phyloP scores from a whole-genome alignment of 2,113 vertebrate genomes.

The Neopipo cinnamomea region DNA sequence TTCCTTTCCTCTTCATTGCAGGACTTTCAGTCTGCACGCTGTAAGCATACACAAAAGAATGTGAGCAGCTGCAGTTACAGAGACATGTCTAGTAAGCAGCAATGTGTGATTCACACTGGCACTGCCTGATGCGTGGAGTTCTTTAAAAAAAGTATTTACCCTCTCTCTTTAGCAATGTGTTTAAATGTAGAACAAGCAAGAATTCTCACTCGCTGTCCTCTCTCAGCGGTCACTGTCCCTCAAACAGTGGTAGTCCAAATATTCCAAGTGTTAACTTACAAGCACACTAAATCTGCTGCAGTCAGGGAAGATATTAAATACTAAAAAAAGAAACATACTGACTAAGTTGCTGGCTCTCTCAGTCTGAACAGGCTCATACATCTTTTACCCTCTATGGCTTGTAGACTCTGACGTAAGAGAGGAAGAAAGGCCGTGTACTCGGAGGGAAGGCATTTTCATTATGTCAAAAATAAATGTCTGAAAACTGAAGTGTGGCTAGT shows the following conservation, averaged over 20 bases:
- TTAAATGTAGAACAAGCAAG: neutral
- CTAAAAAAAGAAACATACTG: neutral
- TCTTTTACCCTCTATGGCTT: neutral
- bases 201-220: neutral
- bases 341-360: neutral
- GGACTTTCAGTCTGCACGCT: neutral
- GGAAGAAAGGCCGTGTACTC: neutral
- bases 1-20: neutral
- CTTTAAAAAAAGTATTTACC: neutral
- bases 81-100: neutral
- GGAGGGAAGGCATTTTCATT: neutral
- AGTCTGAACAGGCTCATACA: neutral
- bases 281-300: neutral
- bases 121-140: neutral
- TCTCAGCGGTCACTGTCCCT: neutral
- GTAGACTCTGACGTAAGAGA: neutral
- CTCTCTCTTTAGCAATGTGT: neutral
- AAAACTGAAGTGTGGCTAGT: neutral
- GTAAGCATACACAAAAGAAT: neutral
- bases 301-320: slow-evolving; percentile 14
- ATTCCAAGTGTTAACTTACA: neutral
- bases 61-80: neutral
- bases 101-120: neutral
- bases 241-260: neutral
- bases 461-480: neutral